Conservation (phyloP, 2,113 vertebrate species). For the Glaucomys volans region DNA sequence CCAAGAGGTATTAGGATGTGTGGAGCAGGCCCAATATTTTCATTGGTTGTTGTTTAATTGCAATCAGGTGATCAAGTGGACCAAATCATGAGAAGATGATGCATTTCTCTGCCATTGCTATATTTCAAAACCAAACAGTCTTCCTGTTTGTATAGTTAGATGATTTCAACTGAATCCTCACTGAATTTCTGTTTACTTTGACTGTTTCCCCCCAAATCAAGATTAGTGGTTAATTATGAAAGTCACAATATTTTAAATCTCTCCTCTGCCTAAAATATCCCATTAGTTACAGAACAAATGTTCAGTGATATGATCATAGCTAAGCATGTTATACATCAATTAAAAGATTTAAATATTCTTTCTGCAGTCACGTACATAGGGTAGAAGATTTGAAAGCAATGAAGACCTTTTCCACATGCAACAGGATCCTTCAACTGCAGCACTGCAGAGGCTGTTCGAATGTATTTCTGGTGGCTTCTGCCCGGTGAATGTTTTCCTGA, state of each 20-base stretch:
- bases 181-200: not conserved
- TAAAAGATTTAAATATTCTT: not conserved
- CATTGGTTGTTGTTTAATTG: not conserved
- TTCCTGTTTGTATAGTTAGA: not conserved
- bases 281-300: not conserved
- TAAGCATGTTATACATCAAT: not conserved
- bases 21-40: not conserved
- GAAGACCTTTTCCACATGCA: conserved; percentile 89
- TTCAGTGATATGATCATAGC: not conserved
- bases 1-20: not conserved
- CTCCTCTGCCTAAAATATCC: not conserved
- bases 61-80: not conserved
- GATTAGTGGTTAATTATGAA: not conserved
- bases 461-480: accelerated
- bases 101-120: not conserved
- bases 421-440: conserved; percentile 35
- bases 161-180: not conserved
- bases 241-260: not conserved
- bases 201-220: conserved; percentile 1
- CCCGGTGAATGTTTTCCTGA: not conserved
- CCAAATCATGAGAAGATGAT: not conserved
- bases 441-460: accelerated
- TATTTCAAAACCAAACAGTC: not conserved
- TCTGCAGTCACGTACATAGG: conserved; percentile 60
- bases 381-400: conserved; percentile 89